These are phyloP conservation scores for Drosophila kikkawai DNA, from an alignment of 1,140 invertebrate species.

Conservation along the genomic window DNA sequence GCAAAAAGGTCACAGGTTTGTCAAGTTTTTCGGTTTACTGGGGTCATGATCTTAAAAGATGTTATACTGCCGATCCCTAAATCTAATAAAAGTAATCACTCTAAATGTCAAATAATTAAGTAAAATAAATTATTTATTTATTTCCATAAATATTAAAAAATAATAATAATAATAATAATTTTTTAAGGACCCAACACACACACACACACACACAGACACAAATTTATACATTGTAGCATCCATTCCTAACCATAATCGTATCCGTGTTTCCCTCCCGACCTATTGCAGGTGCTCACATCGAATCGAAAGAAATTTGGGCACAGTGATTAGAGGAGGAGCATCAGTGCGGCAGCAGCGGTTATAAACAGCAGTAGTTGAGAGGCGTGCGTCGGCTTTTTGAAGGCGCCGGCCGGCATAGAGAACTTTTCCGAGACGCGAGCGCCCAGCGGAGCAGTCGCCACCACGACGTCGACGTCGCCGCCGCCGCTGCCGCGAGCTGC, in stretches of 20 bases:
- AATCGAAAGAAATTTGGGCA: background rate
- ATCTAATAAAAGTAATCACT: no score
- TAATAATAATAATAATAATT: no score
- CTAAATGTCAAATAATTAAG: no score
- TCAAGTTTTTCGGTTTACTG: no score
- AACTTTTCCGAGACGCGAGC: slow-evolving; percentile 63
- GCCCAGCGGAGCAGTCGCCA: slow-evolving; percentile 75
- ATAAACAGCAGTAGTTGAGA: background rate
- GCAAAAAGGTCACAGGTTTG: no score
- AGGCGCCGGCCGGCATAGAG: slow-evolving; percentile 49
- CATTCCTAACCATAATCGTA: background rate
- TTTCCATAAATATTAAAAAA: no score
- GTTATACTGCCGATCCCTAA: no score
- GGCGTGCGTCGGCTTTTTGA: slow-evolving; percentile 20
- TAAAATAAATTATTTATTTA: no score
- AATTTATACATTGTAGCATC: background rate
- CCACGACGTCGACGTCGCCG: slow-evolving; percentile 82
- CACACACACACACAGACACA: background rate
- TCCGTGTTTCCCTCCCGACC: background rate
- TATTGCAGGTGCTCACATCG: slow-evolving; percentile 31
- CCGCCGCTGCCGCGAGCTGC: slow-evolving; percentile 74
- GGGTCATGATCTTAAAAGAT: no score
- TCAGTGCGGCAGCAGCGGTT: background rate
- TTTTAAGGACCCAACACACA: no score
- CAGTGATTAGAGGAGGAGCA: slow-evolving; percentile 7